Base-by-base conservation (phyloP, 2,113 vertebrate species). In the Ciconia maguari region DNA sequence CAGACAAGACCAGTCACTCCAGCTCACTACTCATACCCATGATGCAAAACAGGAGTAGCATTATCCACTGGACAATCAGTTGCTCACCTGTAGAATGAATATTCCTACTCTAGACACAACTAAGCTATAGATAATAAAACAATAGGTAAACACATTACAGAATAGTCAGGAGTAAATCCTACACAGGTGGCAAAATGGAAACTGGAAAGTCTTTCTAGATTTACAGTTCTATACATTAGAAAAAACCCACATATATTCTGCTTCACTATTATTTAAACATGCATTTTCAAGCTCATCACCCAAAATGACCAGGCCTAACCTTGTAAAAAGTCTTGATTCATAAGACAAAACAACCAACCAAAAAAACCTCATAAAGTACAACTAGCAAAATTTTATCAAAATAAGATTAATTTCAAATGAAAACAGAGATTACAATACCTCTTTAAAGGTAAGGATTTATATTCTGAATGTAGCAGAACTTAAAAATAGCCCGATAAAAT, bases 401-500 rank as follows among this genome's bases (percentile, higher is more conserved):
- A 80, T 2, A 5, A 76, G 22, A 15, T 57, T 42, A 71, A 61
- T 34, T 74, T 85, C 48, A 60, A 77, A 72, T 32, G 12, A 88
- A 84, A 84, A 71, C 3, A 30, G 16, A 38, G 3, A 77, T n/a
- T 58, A 52, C 13, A n/a, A 58, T 32, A 48, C 8, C 41, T 72
- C 6, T 90, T 91, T 88, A 77, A 93, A 83, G 21, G 29, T 24
- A 86, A 88, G 24, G 8, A 92, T 70, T 96, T 64, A 96, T 94
- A 92, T 36, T 84, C 46, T 82, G 48, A 94, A 65, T 66, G 29
- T 68, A 76, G 62, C 25, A 86, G 8, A 66, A 92, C 18, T 49
- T 46, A 20, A 71, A 93, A 88, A 88, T 8, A 83, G 30, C 16
- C 9, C 30, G 9, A 55, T 32, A 95, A 95, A 92, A 91, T 8